A percentile compares a stretch with the other conserved stretches of the same genome.
These are phyloP conservation scores for Agriopis marginaria DNA, from an alignment of 2,888 invertebrate species.

Conservation along the genomic window DNA sequence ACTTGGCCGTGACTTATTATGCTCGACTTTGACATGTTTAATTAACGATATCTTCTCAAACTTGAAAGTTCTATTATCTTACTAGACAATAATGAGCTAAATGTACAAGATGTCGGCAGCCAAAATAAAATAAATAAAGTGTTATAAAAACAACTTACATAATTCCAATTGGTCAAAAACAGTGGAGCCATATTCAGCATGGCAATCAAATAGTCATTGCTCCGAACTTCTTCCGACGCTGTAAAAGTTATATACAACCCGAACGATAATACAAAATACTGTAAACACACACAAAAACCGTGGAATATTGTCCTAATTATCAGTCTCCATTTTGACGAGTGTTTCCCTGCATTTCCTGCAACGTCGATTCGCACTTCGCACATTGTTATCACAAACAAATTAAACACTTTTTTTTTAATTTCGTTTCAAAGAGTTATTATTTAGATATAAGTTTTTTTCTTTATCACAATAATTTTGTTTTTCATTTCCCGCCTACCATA, in stretches of 20 bases:
- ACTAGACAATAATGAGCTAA: no score
- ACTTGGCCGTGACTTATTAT: no score
- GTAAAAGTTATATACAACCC: constrained; percentile 33
- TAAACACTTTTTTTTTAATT: no score
- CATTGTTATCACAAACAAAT: constrained; percentile 44
- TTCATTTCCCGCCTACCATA: no score
- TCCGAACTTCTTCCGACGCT: constrained; percentile 41
- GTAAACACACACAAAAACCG: constrained; percentile 23
- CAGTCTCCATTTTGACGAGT: constrained; percentile 6
- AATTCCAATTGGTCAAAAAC: constrained; percentile 68
- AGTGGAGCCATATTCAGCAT: constrained; percentile 52
- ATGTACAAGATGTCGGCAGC: no score
- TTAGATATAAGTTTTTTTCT: no score
- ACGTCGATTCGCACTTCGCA: constrained; percentile 45
- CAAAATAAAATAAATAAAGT: neutral
- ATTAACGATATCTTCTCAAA: no score
- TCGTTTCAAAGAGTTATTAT: neutral
- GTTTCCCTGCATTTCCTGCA: constrained; percentile 6
- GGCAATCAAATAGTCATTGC: constrained; percentile 46
- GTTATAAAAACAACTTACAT: constrained; percentile 55
- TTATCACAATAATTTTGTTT: neutral
- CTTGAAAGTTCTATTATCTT: no score
- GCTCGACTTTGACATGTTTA: no score
- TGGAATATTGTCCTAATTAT: constrained; percentile 39
- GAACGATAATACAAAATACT: constrained; percentile 33